Conservation (phyloP, 2,113 vertebrate species). For the Neogale vison region DNA sequence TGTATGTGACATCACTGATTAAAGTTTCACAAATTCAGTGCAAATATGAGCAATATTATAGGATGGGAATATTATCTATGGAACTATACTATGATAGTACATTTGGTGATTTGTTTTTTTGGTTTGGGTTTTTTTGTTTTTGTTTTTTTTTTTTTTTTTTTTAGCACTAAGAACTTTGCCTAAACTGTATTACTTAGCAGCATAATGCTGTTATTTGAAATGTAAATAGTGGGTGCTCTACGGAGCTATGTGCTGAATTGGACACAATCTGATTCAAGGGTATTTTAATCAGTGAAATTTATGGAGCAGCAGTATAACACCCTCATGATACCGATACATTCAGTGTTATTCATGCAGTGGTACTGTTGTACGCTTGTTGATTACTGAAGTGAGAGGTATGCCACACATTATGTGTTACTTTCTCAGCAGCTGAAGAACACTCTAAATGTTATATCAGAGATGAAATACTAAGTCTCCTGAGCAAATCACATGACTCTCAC, state of each 20-base stretch:
- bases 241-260: not conserved
- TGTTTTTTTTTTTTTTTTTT: not conserved
- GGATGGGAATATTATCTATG: not conserved
- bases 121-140: not conserved
- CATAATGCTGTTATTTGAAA: not conserved
- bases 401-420: not conserved
- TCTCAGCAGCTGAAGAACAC: slow-evolving; percentile 50
- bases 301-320: not conserved
- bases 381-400: not conserved
- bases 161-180: not conserved
- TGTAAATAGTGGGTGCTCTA: not conserved
- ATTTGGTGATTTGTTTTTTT: not conserved
- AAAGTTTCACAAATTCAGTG: not conserved
- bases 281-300: slow-evolving; percentile 26
- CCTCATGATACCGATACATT: not conserved
- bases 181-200: not conserved
- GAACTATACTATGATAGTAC: not conserved
- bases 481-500: slow-evolving; percentile 50
- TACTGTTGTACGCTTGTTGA: not conserved
- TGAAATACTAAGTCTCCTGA: slow-evolving; percentile 24
- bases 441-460: not conserved
- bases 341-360: not conserved
- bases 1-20: not conserved
- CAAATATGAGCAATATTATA: not conserved
- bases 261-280: not conserved